Evolutionary conservation across 2,888 invertebrate genomes (phyloP), one percentile per base, ranked within the genome.

Genomic region (Pecten maximus): DNA sequence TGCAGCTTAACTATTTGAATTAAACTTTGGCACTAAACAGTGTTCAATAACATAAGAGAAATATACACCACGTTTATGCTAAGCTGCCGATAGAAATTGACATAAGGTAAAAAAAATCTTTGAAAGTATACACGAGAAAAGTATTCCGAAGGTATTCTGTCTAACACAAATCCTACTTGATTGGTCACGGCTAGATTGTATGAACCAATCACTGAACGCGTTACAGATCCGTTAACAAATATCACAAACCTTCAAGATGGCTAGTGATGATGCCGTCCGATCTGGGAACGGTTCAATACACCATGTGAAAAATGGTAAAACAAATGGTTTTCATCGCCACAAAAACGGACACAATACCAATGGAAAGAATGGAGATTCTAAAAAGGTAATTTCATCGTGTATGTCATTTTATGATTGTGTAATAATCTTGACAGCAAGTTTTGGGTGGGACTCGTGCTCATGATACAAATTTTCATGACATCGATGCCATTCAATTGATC

Each of bases 271-370:
- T 74, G 74, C 74, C 74, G 74, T 74, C 74, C 74, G 74, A 74
- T 19, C 74, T 74, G 74, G 74, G 35, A 74, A 74, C 35, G 74
- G 74, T 35, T 74, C 74, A 6, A 74, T 74, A 74, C 74, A 74
- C 35, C 74, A 74, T 35, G 74, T 74, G 74, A 74, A 28, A 16
- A 94, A 94, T 87, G 93, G 93, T 2, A 93, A 92, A 92, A 88
- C 92, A 90, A 94, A 94, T 90, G 94, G 93, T 44, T 91, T 91
- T 90, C 44, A 90, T 87, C 87, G 90, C 40, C 90, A 91, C 74
- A 89, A 89, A 91, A 94, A 95, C 91, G 95, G 94, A 92, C 93
- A 93, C 90, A 94, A 91, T 87, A 94, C 92, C 12, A 92, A 93
- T 60, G 92, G 93, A 87, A 92, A 91, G 90, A 94, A 94, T 88